Percentiles rank a stretch among this genome's conserved stretches.
phyloP scores from a whole-genome alignment of 2,113 vertebrate genomes.

The Loxodonta africana region DNA sequence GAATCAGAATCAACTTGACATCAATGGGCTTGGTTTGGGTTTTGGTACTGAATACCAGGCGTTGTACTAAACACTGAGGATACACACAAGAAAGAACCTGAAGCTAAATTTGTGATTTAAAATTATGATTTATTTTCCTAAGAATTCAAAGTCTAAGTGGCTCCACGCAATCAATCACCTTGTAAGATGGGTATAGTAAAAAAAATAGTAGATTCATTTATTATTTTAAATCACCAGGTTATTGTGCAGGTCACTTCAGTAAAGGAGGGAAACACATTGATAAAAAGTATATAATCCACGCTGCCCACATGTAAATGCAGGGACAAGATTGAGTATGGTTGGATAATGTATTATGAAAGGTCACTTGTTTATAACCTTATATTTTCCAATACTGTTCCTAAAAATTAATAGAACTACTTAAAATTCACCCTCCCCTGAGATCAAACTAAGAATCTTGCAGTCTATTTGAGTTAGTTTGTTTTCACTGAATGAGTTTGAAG shows the following conservation, averaged over 20 bases:
- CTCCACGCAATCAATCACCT: not conserved
- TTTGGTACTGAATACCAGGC: not conserved
- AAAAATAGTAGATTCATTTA: not conserved
- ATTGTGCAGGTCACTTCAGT: not conserved
- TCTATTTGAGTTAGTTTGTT: constrained; percentile 88
- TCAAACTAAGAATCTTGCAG: constrained; percentile 88
- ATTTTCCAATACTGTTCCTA: not conserved
- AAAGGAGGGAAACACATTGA: constrained; percentile 17
- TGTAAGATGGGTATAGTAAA: not conserved
- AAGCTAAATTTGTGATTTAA: constrained; percentile 31
- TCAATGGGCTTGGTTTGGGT: too few species aligned
- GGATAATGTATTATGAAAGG: constrained; percentile 28
- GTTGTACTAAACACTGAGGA: not conserved
- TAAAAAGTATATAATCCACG: not conserved
- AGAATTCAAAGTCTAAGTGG: not conserved
- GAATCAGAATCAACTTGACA: too few species aligned
- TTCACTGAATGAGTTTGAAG: constrained; percentile 93
- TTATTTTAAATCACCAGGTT: constrained; percentile 41
- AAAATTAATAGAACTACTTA: not conserved
- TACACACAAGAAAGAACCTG: not conserved
- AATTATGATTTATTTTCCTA: constrained; percentile 53
- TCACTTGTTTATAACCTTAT: constrained; percentile 43
- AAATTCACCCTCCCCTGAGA: not conserved
- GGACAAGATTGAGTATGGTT: not conserved
- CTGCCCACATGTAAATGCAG: not conserved